Evolutionary conservation across 2,888 invertebrate genomes (phyloP), one percentile per base, ranked within the genome.

Genomic region (Nowickia ferox): DNA sequence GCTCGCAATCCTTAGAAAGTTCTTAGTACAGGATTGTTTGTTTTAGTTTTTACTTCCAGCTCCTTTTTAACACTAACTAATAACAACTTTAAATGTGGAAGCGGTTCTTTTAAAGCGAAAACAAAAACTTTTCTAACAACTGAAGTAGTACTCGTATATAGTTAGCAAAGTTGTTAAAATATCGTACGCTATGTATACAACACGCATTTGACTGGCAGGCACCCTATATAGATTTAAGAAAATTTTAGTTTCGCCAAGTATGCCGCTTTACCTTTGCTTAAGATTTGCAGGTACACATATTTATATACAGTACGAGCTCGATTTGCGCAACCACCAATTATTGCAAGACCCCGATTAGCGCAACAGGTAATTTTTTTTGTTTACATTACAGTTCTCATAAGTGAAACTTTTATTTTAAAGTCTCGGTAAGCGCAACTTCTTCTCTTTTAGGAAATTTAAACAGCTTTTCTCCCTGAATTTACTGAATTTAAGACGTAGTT

Each of bases 1-100:
- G 68, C 38, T 65, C 6, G 68, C 66, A 53, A 66, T 61, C 66
- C 66, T 86, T 82, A 82, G 72, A 79, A 79, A 82, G 75, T 76
- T 83, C 55, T 72, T 66, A 68, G 69, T 15, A 17, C 10, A 63
- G n/a, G n/a, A 42, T 46, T 46, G 17, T 17, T 51, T 17, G 9
- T 40, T 69, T 69, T 3, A 2, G 6, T 53, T 53, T 69, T 53
- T 40, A 1, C 1, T 51, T 51, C 10, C 53, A 30, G 40, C 59
- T 53, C 17, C 15, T 55, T 51, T 48, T 51, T 53, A 69, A 75
- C 51, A 61, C 68, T 53, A 57, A 55, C 57, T 19, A 48, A 22
- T 9, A 65, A 57, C 63, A 65, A 57, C 66, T 51, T 83, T 5
- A 51, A 53, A 44, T 53, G 55, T 78, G 11, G 30, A 51, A 66